Evolutionary conservation across 2,113 vertebrate species (phyloP).

Genomic region (Tilapia sparmanii): DNA sequence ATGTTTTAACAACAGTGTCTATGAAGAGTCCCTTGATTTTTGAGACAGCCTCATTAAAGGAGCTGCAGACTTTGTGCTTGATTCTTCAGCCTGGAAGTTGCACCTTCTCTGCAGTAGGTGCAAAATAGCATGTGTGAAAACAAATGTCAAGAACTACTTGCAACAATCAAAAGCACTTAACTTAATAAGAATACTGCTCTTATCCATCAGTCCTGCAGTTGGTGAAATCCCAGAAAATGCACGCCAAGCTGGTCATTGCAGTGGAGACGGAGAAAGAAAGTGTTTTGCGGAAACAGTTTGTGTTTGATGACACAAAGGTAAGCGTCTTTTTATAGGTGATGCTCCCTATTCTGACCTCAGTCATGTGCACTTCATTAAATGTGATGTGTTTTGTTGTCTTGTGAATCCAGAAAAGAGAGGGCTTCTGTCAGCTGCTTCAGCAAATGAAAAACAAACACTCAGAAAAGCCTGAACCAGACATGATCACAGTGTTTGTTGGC

Average conservation of each 20-base stretch:
- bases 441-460: constrained; percentile 99
- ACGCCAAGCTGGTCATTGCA: constrained; percentile 83
- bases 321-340: not conserved
- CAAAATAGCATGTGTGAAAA: not conserved
- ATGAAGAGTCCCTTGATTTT: not conserved
- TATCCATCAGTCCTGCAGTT: constrained; percentile 83
- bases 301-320: constrained; percentile 94
- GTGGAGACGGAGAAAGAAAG: constrained; percentile 94
- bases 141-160: not conserved
- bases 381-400: not conserved
- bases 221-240: constrained; percentile 93
- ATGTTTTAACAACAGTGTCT: not conserved
- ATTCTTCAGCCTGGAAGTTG: not conserved
- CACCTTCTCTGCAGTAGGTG: not conserved
- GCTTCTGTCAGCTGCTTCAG: constrained; percentile 95
- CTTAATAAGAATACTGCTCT: not conserved
- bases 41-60: not conserved
- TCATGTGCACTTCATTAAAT: not conserved
- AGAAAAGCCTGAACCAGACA: constrained; percentile 91
- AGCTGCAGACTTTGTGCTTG: not conserved
- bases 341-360: not conserved
- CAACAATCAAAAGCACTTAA: not conserved
- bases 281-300: constrained; percentile 84
- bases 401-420: constrained; percentile 88
- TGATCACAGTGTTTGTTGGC: constrained; percentile 95